These are phyloP conservation scores for Branchipolynoe longqiensis DNA, from an alignment of 2,888 invertebrate genomes.

Conservation along the genomic window DNA sequence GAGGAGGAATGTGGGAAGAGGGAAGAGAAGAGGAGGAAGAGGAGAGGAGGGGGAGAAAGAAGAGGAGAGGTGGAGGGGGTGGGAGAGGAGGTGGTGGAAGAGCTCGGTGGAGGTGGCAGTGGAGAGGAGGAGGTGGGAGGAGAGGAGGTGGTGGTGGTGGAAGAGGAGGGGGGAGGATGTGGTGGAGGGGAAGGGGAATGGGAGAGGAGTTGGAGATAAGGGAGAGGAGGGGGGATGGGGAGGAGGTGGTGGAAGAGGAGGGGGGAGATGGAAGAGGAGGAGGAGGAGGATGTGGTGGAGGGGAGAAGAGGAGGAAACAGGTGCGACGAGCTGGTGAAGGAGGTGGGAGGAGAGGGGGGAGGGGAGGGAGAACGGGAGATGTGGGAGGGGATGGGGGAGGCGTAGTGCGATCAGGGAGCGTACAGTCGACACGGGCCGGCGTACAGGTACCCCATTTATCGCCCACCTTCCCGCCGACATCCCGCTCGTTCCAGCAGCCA, in stretches of 20 bases:
- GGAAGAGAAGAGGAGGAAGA: background rate
- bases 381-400: too few species aligned
- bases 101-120: background rate
- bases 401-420: too few species aligned
- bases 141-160: background rate
- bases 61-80: background rate
- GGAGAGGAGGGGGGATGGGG: background rate
- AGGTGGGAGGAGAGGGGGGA: too few species aligned
- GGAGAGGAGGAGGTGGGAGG: background rate
- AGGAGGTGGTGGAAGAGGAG: background rate
- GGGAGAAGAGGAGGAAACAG: too few species aligned
- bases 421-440: too few species aligned
- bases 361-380: too few species aligned
- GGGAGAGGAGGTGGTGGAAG: background rate
- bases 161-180: background rate
- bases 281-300: too few species aligned
- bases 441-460: too few species aligned
- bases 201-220: background rate
- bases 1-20: too few species aligned
- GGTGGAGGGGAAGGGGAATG: background rate
- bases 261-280: background rate
- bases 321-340: too few species aligned
- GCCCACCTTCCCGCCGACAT: too few species aligned
- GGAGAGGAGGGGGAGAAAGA: background rate
- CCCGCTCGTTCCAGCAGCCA: too few species aligned